These are phyloP conservation scores for Eristalis intricaria DNA, from an alignment of 2,888 invertebrate genomes.

Conservation along the genomic window DNA sequence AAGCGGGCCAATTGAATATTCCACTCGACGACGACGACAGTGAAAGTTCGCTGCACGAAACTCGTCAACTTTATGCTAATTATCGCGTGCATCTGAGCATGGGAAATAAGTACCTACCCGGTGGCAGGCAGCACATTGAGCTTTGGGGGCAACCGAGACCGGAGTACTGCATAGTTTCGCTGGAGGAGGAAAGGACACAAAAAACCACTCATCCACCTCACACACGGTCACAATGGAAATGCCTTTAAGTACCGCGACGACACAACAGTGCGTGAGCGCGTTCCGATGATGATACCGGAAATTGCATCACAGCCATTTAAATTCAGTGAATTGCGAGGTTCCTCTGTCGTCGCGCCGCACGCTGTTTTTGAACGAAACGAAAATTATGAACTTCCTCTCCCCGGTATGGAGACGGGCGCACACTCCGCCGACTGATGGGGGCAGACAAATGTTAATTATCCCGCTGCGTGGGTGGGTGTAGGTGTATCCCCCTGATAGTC, in stretches of 20 bases:
- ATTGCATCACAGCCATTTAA: slow-evolving; percentile 69
- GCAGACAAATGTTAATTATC: slow-evolving; percentile 67
- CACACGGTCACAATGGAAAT: slow-evolving; percentile 35
- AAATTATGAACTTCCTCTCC: slow-evolving; percentile 67
- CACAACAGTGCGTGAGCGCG: slow-evolving; percentile 47
- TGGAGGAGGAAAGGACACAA: background rate
- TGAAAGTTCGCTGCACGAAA: slow-evolving; percentile 50
- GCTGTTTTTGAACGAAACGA: slow-evolving; percentile 54
- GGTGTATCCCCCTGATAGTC: slow-evolving; percentile 34
- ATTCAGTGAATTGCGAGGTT: slow-evolving; percentile 37
- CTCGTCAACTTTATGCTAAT: slow-evolving; percentile 66
- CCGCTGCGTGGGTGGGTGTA: slow-evolving; percentile 26
- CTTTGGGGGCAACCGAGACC: slow-evolving; percentile 26
- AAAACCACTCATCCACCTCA: background rate
- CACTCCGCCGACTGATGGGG: slow-evolving; percentile 9
- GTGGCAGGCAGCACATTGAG: slow-evolving; percentile 11
- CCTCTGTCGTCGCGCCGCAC: slow-evolving; percentile 14
- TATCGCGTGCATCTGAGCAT: slow-evolving; percentile 35
- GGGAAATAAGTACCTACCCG: slow-evolving; percentile 25
- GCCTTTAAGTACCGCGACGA: slow-evolving; percentile 54
- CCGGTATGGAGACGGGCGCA: background rate
- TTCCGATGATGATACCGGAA: slow-evolving; percentile 59
- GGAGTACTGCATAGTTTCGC: slow-evolving; percentile 11
- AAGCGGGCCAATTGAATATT: slow-evolving; percentile 52
- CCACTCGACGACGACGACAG: slow-evolving; percentile 10